Evolutionary conservation across 2,113 vertebrate genomes (phyloP), one percentile per base, ranked within the genome.

Genomic region (Saimiri boliviensis): DNA sequence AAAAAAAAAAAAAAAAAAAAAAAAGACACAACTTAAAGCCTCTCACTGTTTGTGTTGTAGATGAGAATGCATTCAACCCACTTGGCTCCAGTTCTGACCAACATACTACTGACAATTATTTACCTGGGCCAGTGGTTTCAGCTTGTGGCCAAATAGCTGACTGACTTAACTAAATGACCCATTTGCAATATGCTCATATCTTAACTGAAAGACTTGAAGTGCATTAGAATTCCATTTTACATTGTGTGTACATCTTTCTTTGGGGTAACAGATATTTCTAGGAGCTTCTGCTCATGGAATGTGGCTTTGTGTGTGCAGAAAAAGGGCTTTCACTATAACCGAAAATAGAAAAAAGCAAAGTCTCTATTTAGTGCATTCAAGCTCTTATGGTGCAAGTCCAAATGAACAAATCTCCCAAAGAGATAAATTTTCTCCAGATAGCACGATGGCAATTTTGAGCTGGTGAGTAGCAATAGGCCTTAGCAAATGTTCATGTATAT

Each of bases 281-380:
- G 52, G 45, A 71, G n/a, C 2, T 6, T 94, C n/a, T 85, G 35
- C 21, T 77, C n/a, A 21, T 63, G 32, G 63, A 95, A 95, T 54
- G 54, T n/a, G 12, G 56, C 40, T 93, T 91, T 93, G 60, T 63
- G 2, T 73, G 32, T 89, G n/a, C 45, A 88, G 58, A 90, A 47
- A 60, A 93, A 49, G 25, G 25, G 6, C 8, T 91, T 1, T 7
- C 3, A 85, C 35, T 52, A 0, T 74, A n/a, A 42, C 8, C 2
- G 37, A 70, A 81, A 92, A 90, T 23, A 79, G 6, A 86, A 70
- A 66, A 83, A 95, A 96, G 77, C n/a, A 93, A 89, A 81, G 19
- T 35, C 25, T 86, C 32, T 1, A 16, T 30, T 94, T 86, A 54
- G 27, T 19, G 76, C 80, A 82, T 74, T 3, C 19, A 90, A 35